Base-by-base conservation (phyloP, 1,140 invertebrate species). In the Orius laevigatus region DNA sequence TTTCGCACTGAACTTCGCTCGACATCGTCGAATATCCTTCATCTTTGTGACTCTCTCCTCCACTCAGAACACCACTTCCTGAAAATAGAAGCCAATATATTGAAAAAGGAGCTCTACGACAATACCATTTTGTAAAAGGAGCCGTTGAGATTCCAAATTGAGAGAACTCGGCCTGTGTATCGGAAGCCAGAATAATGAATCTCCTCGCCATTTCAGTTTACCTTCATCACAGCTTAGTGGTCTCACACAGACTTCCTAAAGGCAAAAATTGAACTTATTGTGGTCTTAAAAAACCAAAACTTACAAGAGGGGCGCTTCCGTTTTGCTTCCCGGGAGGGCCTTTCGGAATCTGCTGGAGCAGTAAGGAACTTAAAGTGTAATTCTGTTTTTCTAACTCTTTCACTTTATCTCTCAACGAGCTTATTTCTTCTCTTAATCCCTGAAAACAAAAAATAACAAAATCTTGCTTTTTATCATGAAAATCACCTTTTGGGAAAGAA, bases 21-120 rank as follows among this genome's bases (percentile, higher is more conserved):
- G 84, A 86, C 84, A 89, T 89, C 3, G 84, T 87, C 20, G 84
- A 87, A 61, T 89, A 89, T 1, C 84, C 84, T 63, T 89, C 84
- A 64, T 87, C 84, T 54, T 51, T 51, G 16, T 46, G 43, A 16
- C 25, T 11, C 20, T 51, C 49, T 10, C 43, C 19, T 34, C 12
- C n/a, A 31, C 12, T 38, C n/a, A 38, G 33, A 16, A 38, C n/a
- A 38, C 3, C 36, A 38, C 11, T 38, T 38, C 36, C 15, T 38
- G 10, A 38, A 38, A 38, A 38, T 5, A 38, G 3, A 38, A 25
- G 8, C 3, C 36, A 38, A 38, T 12, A 38, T 3, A 38, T n/a
- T n/a, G n/a, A n/a, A n/a, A n/a, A n/a, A n/a, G n/a, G n/a, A n/a
- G n/a, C n/a, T n/a, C n/a, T n/a, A n/a, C n/a, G n/a, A n/a, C n/a